Evolutionary conservation across 2,797 vertebrate species (phyloP), one percentile per base, ranked within the genome.

Genomic region (Distichodus sexfasciatus): DNA sequence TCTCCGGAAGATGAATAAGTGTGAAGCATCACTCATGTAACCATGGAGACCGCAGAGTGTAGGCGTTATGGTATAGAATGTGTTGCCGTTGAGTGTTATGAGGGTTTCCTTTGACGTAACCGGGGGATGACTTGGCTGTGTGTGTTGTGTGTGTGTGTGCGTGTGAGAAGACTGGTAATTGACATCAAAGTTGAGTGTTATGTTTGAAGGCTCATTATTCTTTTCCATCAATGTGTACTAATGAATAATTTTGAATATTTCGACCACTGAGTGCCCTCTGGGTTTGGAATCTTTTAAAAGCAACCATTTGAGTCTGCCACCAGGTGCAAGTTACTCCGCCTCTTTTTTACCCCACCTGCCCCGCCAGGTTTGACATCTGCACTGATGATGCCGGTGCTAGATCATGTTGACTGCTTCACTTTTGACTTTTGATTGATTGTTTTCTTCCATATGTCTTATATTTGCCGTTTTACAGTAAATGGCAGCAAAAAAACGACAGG

Each of bases 221-320:
- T 66, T 75, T 66, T n/a, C n/a, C 40, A 66, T 55, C 40, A 48
- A 51, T 19, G 24, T 40, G 41, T 54, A 28, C 24, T 35, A 33
- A 35, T 69, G 26, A 69, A 59, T 74, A 51, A 65, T 69, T 69
- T 53, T 36, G 35, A 57, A 28, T 58, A 11, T 19, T 12, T 8
- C 11, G 31, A 14, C 60, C 4, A 12, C 10, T 31, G 29, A 54
- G 48, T 15, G 38, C 14, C 57, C 57, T 26, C 9, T 8, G 50
- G 21, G 15, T 51, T 55, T 35, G 23, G 12, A 38, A 35, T 19
- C 19, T 14, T 31, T 11, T 40, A 23, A 48, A 31, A 17, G 10
- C 12, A 7, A 10, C 21, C 8, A 17, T 21, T 17, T 35, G 28
- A n/a, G 40, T 15, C 17, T 15, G 3, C 35, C n/a, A n/a, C n/a